Evolutionary conservation across 1,140 invertebrate genomes (phyloP), one percentile per base, ranked within the genome.

Genomic region (Helicorthomorpha holstii): DNA sequence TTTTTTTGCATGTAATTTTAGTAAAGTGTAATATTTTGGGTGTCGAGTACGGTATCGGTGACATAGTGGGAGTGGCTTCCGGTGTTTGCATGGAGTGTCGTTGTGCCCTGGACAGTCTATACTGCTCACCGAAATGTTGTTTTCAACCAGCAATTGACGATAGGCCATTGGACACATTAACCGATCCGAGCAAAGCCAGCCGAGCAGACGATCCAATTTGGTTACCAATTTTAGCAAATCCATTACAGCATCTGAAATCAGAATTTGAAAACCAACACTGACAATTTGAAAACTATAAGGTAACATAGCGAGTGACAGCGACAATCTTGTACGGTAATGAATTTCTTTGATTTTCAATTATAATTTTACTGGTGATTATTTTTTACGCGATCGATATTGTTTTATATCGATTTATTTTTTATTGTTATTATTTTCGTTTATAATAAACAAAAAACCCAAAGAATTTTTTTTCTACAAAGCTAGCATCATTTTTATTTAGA

Each of bases 81-180:
- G 62, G 61, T 27, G 52, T 58, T 27, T 66, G 64, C 52, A 57
- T 64, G 38, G 63, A 66, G 53, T 66, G 64, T 25, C 54, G 63
- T 10, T 66, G 64, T 54, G 64, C 63, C 1, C 52, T 52, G 1
- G 59, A 60, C 24, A 57, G 56, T 26, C 56, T 66, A 52, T 63
- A 58, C 55, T 66, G 64, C 43, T 59, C 58, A 7, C 64, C 64
- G 2, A 59, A 59, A 43, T 66, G 64, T 49, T 66, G 64, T 47
- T 66, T 64, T 55, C 54, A 62, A 22, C 58, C 63, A 26, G 49
- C 59, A 14, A n/a, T n/a, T n/a, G n/a, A n/a, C n/a, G n/a, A n/a
- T n/a, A n/a, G n/a, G n/a, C 29, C 29, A 7, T 7, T 34, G 29
- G 50, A 57, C 7, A 48, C 43, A 21, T 7, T n/a, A 24, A 27